Conservation (phyloP, 2,797 vertebrate genomes). For the Brachyalestes nurse region DNA sequence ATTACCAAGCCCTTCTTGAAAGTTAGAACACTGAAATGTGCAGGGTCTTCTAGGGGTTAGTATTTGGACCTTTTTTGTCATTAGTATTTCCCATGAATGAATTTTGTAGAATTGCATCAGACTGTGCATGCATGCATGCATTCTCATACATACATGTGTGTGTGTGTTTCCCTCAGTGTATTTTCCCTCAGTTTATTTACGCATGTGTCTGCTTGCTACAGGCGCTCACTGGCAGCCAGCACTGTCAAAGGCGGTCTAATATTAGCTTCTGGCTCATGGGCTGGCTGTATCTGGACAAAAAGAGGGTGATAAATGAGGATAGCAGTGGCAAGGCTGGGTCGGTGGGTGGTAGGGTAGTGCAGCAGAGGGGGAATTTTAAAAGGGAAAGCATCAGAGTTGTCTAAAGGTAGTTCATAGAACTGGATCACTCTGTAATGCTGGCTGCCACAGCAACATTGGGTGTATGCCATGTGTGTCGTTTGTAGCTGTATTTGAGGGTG, state of each 20-base stretch:
- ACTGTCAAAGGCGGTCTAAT: slow-evolving; percentile 71
- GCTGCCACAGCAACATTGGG: neutral
- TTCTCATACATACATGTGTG: neutral
- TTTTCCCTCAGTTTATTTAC: neutral
- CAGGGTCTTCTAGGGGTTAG: neutral
- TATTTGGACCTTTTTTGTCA: neutral
- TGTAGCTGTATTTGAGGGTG: slow-evolving; percentile 60
- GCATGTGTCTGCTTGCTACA: slow-evolving; percentile 42
- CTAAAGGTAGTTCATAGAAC: neutral
- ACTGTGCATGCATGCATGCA: neutral
- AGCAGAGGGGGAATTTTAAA: slow-evolving; percentile 46
- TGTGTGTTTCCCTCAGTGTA: neutral
- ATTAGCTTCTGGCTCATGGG: slow-evolving; percentile 73
- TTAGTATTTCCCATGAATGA: neutral
- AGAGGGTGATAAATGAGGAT: slow-evolving; percentile 74
- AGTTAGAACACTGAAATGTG: neutral
- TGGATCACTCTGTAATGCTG: neutral
- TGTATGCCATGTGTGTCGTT: slow-evolving; percentile 39
- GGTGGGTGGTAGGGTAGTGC: slow-evolving; percentile 7
- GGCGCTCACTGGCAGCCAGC: slow-evolving; percentile 51
- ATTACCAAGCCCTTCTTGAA: neutral
- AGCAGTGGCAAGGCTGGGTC: slow-evolving; percentile 24
- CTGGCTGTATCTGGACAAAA: slow-evolving; percentile 74
- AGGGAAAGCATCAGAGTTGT: slow-evolving; percentile 49
- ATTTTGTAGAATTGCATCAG: neutral